Base-by-base conservation (phyloP, 2,797 vertebrate genomes). In the Platyrinchus mystaceus region DNA sequence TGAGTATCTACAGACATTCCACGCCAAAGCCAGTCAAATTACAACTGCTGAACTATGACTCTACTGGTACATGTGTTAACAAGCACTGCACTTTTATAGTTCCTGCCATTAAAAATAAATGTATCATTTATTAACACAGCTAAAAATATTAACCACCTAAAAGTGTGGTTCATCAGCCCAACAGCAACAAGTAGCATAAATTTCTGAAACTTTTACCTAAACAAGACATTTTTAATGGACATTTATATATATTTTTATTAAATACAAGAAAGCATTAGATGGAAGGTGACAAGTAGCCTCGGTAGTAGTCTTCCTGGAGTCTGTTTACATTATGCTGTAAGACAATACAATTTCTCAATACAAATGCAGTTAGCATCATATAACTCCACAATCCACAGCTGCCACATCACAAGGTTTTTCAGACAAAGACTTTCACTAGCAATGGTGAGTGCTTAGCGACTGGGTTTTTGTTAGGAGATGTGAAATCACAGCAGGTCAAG, bases 71-170 rank as follows among this genome's bases (percentile, higher is more conserved):
- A 88, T 27, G 34, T 90, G 78, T 82, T 94, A 91, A 93, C 76
- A 90, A 91, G 77, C 50, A 79, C 36, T 24, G 17, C 27, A 60
- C 37, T 91, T 95, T 91, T 83, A 95, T 21, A 90, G 70, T 77
- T 94, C 77, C 75, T 77, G 62, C 23, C 78, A 91, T 69, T 77
- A 97, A 95, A 97, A 95, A 81, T 17, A 83, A 84, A 94, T 14
- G 17, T 9, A 64, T 64, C 6, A 60, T 80, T 91, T 94, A 85
- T 76, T 90, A 93, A 70, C 68, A 66, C 13, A 70, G 39, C 41
- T 84, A 88, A 79, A 92, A 94, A 70, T 47, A 84, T 12, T 64
- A 90, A 56, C 52, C 22, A 64, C 46, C n/a, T 69, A 49, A 77
- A 93, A 39, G 32, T 4, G 11, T 32, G 20, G 41, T 77, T 87